Evolutionary conservation across 2,888 invertebrate species (phyloP).

Genomic region (Mesorhabditis sp.): DNA sequence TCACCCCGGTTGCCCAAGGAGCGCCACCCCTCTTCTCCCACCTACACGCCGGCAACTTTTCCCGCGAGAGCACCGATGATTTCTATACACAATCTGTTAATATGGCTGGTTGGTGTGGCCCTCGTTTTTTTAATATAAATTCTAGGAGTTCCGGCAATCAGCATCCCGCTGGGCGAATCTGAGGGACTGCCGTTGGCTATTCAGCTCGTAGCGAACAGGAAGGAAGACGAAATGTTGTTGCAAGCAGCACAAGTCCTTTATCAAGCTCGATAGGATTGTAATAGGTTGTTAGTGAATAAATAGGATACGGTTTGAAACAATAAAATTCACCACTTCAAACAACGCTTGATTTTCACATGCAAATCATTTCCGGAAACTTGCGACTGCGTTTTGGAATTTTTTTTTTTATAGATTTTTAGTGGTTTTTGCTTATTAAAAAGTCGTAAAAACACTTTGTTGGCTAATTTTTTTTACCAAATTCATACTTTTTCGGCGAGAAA

Average conservation of each 20-base stretch:
- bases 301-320: too few relatives aligned
- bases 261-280: background rate
- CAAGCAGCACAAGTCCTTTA: background rate
- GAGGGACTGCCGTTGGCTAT: conserved; percentile 43
- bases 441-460: too few relatives aligned
- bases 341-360: too few relatives aligned
- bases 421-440: too few relatives aligned
- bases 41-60: conserved; percentile 75
- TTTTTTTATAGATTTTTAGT: too few relatives aligned
- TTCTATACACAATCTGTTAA: conserved; percentile 93
- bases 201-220: conserved; percentile 35
- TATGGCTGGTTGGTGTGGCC: conserved; percentile 73
- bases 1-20: conserved; percentile 86
- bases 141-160: conserved; percentile 48
- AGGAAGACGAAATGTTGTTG: background rate
- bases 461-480: too few relatives aligned
- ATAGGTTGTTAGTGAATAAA: too few relatives aligned
- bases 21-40: conserved; percentile 80
- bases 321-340: too few relatives aligned
- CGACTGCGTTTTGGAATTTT: too few relatives aligned
- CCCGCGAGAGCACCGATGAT: conserved; percentile 73
- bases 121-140: background rate
- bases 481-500: too few relatives aligned
- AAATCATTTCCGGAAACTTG: too few relatives aligned
- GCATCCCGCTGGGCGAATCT: conserved; percentile 38